Percentiles rank a stretch among this genome's conserved stretches.
phyloP scores from a whole-genome alignment of 2,113 vertebrate genomes.

The Gymnobelideus leadbeateri region DNA sequence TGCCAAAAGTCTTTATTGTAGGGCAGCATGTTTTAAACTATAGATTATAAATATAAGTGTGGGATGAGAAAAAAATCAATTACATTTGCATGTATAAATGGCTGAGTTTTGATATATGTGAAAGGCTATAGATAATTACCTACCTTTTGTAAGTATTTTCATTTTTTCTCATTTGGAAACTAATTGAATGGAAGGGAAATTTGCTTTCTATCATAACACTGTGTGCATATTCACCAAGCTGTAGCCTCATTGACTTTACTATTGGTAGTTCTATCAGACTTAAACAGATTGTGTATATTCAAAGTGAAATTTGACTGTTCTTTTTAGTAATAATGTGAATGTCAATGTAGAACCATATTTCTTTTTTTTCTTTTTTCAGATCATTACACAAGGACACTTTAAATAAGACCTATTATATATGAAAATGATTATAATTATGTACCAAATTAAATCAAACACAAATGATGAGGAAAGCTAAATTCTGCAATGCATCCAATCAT shows the following conservation, averaged over 20 bases:
- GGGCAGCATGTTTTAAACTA: background rate
- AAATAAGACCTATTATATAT: background rate
- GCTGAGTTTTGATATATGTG: background rate
- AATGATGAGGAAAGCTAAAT: background rate
- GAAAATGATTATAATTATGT: background rate
- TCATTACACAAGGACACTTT: background rate
- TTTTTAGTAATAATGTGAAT: background rate
- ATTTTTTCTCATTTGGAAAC: background rate
- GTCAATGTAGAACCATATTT: background rate
- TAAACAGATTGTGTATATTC: background rate
- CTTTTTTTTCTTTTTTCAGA: background rate
- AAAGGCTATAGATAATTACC: background rate
- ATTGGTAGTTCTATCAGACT: background rate
- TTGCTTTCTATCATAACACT: background rate
- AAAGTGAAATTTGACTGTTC: background rate
- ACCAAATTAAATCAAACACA: background rate
- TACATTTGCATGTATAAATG: background rate
- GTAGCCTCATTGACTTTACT: background rate
- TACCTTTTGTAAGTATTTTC: background rate
- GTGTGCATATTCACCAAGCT: background rate
- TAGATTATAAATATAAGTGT: background rate
- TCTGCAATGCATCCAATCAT: background rate
- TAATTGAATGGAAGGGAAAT: background rate
- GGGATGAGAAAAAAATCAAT: background rate
- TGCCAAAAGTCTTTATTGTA: background rate